Evolutionary conservation across 2,113 vertebrate genomes (phyloP).

Genomic region (Myocastor coypus): DNA sequence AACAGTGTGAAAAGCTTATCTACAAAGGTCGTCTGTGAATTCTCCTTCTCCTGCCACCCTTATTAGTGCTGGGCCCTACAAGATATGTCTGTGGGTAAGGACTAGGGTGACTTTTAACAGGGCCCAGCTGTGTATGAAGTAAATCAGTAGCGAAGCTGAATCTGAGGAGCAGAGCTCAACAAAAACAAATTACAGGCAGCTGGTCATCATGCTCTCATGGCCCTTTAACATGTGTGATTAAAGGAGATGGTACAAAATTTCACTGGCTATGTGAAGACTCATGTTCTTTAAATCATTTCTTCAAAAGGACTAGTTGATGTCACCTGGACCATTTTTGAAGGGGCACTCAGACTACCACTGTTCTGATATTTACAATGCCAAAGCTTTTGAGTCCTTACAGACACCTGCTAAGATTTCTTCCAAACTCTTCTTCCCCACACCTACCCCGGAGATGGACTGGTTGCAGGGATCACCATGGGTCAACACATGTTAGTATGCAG

Average conservation of each 20-base stretch:
- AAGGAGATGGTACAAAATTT: background rate
- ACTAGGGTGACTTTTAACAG: background rate
- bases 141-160: background rate
- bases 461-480: background rate
- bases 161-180: background rate
- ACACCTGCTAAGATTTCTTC: background rate
- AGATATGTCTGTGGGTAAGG: background rate
- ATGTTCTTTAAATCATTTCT: background rate
- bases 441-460: background rate
- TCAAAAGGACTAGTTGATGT: background rate
- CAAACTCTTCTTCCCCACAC: background rate
- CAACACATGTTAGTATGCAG: background rate
- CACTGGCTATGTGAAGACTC: background rate
- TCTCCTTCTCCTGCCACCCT: background rate
- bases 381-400: too few relatives aligned
- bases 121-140: background rate
- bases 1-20: background rate
- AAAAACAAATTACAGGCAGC: background rate
- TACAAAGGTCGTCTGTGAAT: background rate
- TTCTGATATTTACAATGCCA: background rate
- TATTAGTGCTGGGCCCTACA: background rate
- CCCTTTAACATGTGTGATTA: background rate
- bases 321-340: background rate
- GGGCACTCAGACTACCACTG: background rate
- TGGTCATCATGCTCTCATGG: background rate